These are phyloP conservation scores for Brachyptera putata DNA, from an alignment of 2,888 invertebrate species.

Conservation along the genomic window DNA sequence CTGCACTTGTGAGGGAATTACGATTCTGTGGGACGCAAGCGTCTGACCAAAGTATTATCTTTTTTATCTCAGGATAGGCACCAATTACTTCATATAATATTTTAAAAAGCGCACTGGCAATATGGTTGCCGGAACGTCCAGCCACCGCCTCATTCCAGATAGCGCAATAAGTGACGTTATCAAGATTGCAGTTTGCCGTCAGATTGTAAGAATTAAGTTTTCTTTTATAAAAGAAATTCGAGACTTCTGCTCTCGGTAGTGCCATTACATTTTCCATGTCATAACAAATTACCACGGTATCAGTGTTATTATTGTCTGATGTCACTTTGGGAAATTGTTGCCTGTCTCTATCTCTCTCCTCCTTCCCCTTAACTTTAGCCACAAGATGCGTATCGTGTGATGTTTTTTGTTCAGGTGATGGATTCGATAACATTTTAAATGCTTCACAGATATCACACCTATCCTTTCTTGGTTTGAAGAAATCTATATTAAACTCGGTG, in stretches of 20 bases:
- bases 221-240: slow-evolving; percentile 5
- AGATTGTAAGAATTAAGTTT: background rate
- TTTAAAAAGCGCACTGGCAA: slow-evolving; percentile 2
- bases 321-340: no score
- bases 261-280: slow-evolving; percentile 10
- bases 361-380: background rate
- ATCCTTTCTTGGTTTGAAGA: slow-evolving; percentile 35
- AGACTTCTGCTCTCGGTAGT: background rate
- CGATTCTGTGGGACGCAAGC: slow-evolving; percentile 31
- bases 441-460: slow-evolving; percentile 33
- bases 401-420: background rate
- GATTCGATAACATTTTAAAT: slow-evolving; percentile 23
- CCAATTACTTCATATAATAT: background rate
- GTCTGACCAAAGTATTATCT: slow-evolving; percentile 31
- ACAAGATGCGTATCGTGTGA: background rate
- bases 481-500: slow-evolving; percentile 33
- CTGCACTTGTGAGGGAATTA: slow-evolving; percentile 30
- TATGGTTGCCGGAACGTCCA: slow-evolving; percentile 7
- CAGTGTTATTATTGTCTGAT: background rate
- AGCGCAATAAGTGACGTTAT: background rate
- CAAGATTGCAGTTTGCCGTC: slow-evolving; percentile 1
- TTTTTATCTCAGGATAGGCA: slow-evolving; percentile 15
- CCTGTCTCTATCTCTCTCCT: background rate
- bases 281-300: background rate
- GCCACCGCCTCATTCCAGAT: slow-evolving; percentile 1